A percentile compares a stretch with the other conserved stretches of the same genome.
Evolutionary conservation across 2,797 vertebrate species (phyloP).

Genomic region (Bradypus variegatus): DNA sequence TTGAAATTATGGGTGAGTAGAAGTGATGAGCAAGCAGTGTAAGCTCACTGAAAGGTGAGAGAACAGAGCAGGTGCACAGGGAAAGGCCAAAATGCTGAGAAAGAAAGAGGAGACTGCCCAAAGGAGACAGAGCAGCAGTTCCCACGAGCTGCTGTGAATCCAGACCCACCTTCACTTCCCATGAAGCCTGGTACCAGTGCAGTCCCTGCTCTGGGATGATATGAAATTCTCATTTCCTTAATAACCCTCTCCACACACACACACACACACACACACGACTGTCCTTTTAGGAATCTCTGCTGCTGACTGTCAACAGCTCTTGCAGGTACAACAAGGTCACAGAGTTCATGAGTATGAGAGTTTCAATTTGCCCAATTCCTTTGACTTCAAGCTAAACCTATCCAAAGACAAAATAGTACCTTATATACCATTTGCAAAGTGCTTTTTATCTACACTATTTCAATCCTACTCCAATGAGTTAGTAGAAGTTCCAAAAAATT

Average conservation of each 20-base stretch:
- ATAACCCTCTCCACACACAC: neutral
- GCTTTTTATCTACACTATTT: neutral
- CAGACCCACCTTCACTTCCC: neutral
- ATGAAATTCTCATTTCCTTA: neutral
- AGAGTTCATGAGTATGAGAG: neutral
- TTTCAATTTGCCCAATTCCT: neutral
- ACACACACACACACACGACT: too few species aligned
- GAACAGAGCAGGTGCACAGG: neutral
- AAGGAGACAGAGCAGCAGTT: neutral
- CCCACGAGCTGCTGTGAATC: neutral
- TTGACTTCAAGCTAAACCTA: neutral
- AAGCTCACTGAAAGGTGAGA: neutral
- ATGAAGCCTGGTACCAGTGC: neutral
- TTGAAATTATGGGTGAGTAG: neutral
- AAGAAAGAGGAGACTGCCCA: neutral
- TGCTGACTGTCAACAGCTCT: neutral
- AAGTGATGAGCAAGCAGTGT: neutral
- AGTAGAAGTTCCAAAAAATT: neutral
- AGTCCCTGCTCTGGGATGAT: rapidly evolving
- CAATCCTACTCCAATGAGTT: neutral
- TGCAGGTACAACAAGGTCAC: neutral
- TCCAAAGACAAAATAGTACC: neutral
- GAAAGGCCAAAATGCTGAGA: neutral
- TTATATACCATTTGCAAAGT: neutral
- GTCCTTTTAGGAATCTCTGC: neutral